phyloP scores from a whole-genome alignment of 2,888 invertebrate species.

The Galeruca laticollis region DNA sequence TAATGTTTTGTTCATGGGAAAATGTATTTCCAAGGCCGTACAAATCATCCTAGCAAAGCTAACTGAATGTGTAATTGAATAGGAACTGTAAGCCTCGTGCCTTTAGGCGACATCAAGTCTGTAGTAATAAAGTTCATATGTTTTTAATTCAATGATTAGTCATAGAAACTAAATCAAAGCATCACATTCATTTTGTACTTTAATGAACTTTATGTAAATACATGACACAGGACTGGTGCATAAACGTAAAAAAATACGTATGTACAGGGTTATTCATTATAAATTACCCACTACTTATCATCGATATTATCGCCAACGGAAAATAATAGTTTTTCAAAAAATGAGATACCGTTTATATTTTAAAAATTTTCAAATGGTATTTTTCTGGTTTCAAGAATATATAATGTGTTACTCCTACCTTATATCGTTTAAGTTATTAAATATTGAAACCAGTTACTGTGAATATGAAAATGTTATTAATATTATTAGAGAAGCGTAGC shows the following conservation, averaged over 20 bases:
- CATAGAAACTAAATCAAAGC: background rate
- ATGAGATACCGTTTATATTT: too few species aligned
- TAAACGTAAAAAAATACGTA: background rate
- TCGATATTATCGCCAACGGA: too few species aligned
- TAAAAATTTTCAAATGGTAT: too few species aligned
- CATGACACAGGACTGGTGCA: background rate
- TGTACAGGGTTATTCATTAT: too few species aligned
- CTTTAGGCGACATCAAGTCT: constrained; percentile 43
- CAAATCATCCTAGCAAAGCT: constrained; percentile 1
- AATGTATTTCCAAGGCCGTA: constrained; percentile 15
- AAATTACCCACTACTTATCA: too few species aligned
- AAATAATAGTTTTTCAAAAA: too few species aligned
- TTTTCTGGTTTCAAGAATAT: too few species aligned
- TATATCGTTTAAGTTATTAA: too few species aligned
- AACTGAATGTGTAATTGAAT: constrained; percentile 27
- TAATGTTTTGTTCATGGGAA: constrained; percentile 11
- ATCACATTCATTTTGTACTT: background rate
- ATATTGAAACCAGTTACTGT: too few species aligned
- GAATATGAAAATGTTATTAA: too few species aligned
- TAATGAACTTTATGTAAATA: background rate
- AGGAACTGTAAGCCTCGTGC: constrained; percentile 40
- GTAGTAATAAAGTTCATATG: constrained; percentile 40
- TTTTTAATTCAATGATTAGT: constrained; percentile 28
- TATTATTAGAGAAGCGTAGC: too few species aligned
- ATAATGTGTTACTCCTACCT: too few species aligned